A percentile compares a stretch with the other conserved stretches of the same genome.
These are phyloP conservation scores for Drosophila bocki DNA, from an alignment of 1,140 invertebrate genomes.

Conservation along the genomic window DNA sequence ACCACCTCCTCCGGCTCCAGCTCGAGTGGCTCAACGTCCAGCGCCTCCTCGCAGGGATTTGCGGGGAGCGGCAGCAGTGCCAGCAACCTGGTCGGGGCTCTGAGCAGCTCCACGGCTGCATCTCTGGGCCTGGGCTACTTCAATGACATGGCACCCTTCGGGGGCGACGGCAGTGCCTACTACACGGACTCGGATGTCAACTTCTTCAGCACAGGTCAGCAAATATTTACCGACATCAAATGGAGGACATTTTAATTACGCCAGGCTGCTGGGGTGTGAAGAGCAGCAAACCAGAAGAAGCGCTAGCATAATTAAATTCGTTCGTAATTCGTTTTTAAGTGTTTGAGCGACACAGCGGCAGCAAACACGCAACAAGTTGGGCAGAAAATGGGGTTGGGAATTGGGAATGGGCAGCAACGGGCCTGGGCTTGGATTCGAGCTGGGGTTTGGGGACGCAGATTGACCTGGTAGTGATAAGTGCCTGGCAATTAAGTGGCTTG, in stretches of 20 bases:
- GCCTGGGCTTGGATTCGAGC: not conserved
- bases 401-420: not conserved
- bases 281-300: slow-evolving; percentile 54
- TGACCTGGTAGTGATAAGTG: slow-evolving; percentile 57
- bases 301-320: slow-evolving; percentile 75
- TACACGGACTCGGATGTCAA: slow-evolving; percentile 83
- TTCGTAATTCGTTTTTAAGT: slow-evolving; percentile 74
- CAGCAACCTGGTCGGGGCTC: slow-evolving; percentile 57
- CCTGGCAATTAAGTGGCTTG: slow-evolving; percentile 48
- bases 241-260: slow-evolving; percentile 71
- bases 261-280: slow-evolving; percentile 65
- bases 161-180: slow-evolving; percentile 68
- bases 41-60: slow-evolving; percentile 61
- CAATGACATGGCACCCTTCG: slow-evolving; percentile 76
- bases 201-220: slow-evolving; percentile 77
- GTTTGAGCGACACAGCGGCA: slow-evolving; percentile 52
- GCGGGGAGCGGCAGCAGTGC: slow-evolving; percentile 17
- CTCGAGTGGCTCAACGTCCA: slow-evolving; percentile 65
- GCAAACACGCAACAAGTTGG: slow-evolving; percentile 70
- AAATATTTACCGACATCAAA: slow-evolving; percentile 81
- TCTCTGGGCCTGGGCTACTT: slow-evolving; percentile 79
- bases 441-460: slow-evolving; percentile 17
- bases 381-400: slow-evolving; percentile 2
- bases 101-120: slow-evolving; percentile 73
- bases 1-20: slow-evolving; percentile 74